Percentiles rank a stretch among this genome's conserved stretches.
These are phyloP conservation scores for Zosterops pallidus DNA, from an alignment of 2,113 vertebrate species.

Conservation along the genomic window DNA sequence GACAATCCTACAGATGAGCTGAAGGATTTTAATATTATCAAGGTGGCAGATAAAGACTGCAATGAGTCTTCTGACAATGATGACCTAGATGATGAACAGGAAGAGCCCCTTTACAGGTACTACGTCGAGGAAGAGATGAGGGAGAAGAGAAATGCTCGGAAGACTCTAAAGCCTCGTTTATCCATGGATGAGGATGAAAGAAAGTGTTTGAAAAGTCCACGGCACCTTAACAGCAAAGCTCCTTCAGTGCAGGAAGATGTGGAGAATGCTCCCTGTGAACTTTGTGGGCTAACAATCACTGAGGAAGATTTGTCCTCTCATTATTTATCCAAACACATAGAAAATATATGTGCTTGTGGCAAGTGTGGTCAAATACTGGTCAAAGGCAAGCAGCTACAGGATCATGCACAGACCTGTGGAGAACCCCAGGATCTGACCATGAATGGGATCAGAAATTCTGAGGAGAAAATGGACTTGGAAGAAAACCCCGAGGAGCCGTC, in stretches of 20 bases:
- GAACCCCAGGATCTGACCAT: conserved; percentile 83
- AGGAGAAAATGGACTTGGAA: conserved; percentile 88
- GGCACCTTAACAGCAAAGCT: conserved; percentile 66
- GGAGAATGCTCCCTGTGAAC: conserved; percentile 83
- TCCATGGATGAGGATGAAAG: conserved; percentile 69
- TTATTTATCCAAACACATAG: conserved; percentile 94
- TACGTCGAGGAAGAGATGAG: conserved; percentile 75
- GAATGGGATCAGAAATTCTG: conserved; percentile 69
- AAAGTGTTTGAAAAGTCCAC: conserved; percentile 64
- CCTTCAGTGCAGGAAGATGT: conserved; percentile 67
- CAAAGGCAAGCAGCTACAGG: conserved; percentile 94
- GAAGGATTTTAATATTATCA: conserved; percentile 84
- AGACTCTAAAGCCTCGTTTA: conserved; percentile 74
- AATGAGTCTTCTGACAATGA: conserved; percentile 80
- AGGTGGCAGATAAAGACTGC: conserved; percentile 81
- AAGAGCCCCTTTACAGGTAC: conserved; percentile 78
- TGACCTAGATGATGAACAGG: conserved; percentile 78
- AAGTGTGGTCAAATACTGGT: conserved; percentile 95
- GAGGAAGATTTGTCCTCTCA: conserved; percentile 91
- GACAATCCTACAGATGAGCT: conserved; percentile 80
- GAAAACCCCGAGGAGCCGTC: conserved; percentile 85
- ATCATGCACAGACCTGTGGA: conserved; percentile 92
- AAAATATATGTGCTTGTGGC: conserved; percentile 95
- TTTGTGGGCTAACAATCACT: conserved; percentile 85
- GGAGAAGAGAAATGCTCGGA: conserved; percentile 75